Percentiles rank a stretch among this genome's conserved stretches.
phyloP scores from a whole-genome alignment of 2,113 vertebrate genomes.

The Anoura caudifer region DNA sequence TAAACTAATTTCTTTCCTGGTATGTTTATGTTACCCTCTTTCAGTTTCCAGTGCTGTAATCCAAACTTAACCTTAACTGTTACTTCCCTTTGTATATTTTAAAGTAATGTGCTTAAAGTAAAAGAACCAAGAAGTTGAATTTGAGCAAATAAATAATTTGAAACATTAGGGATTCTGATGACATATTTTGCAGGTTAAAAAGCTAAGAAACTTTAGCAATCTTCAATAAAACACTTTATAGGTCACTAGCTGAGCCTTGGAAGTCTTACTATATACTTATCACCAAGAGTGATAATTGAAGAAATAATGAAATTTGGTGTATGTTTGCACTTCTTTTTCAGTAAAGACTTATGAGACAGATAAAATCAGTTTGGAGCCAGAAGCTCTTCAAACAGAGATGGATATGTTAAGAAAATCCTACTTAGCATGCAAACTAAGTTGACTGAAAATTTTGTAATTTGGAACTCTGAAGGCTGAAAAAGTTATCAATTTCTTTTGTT shows the following conservation, averaged over 20 bases:
- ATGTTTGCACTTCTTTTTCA: not conserved
- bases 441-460: not conserved
- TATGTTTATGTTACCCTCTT: not conserved
- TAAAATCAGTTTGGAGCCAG: not conserved
- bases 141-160: not conserved
- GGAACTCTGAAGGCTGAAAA: not conserved
- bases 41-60: not conserved
- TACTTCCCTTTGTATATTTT: not conserved
- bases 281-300: not conserved
- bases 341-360: not conserved
- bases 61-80: not conserved
- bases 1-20: not conserved
- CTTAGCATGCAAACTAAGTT: not conserved
- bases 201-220: not conserved
- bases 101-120: not conserved
- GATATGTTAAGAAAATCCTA: not conserved
- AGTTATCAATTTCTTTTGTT: not conserved
- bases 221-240: not conserved
- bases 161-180: not conserved
- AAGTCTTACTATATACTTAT: not conserved
- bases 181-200: not conserved
- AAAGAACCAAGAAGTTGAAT: not conserved
- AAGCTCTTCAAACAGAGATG: not conserved
- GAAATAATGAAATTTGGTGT: not conserved
- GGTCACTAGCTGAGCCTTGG: not conserved